Base-by-base conservation (phyloP, 2,888 invertebrate genomes). In the Piscicola geometra region DNA sequence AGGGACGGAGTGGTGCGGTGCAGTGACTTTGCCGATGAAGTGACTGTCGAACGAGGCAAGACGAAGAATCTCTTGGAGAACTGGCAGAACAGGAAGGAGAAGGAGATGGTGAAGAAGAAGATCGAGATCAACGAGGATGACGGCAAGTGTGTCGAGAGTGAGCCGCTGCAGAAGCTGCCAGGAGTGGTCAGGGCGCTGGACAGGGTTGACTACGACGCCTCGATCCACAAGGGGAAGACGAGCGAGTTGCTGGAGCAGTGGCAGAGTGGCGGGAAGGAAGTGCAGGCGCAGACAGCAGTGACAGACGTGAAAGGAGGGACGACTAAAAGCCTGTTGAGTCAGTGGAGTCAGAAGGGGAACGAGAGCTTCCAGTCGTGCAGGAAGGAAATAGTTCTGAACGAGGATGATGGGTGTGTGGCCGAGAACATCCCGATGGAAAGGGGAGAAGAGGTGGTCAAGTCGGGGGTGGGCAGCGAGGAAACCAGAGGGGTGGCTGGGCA, bases 1-100 rank as follows among this genome's bases (percentile, higher is more conserved):
- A 52, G 33, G 9, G 76, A 78, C n/a, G 77, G 67, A n/a, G 78
- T 78, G 21, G 76, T 77, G 28, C 15, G 52, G 28, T 18, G 41
- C 25, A 9, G 30, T 9, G 71, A 52, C 21, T 25, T 1, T 32
- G n/a, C 21, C 9, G 47, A 70, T 25, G 2, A 21, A n/a, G 18
- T 70, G 21, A 18, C 36, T 5, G 56, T 71, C 21, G 71, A 47
- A 71, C 21, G 28, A 32, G 71, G 71, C 30, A 52, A 33, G n/a
- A 52, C 71, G 0, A 71, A 32, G 32, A n/a, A 30, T 32, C 47
- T 71, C 25, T 35, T 64, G 25, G n/a, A 33, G 3, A 60, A 64
- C 21, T 73, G 73, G 73, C 30, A 73, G 15, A 73, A 64, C 25
- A 32, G 32, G 33, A 15, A n/a, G 15, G 25, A 28, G 12, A 52